Conservation (phyloP, 2,888 invertebrate genomes). For the Polydrusus pterygomalis region DNA sequence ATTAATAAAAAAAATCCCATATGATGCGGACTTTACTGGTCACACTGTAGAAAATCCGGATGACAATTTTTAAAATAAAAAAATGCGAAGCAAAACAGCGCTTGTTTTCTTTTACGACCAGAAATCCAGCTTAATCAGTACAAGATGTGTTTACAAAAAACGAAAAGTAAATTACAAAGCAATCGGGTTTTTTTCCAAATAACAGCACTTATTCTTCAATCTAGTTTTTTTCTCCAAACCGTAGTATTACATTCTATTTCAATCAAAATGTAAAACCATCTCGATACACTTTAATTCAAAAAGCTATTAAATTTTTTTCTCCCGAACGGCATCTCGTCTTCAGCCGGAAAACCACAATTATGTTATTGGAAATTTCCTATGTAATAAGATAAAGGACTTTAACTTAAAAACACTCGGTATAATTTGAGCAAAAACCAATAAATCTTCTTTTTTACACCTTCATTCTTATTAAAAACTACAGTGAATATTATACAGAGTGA, state of each 20-base stretch:
- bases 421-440: background rate
- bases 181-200: constrained; percentile 8
- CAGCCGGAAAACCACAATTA: constrained; percentile 16
- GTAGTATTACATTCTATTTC: constrained; percentile 13
- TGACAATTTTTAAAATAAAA: too few species aligned
- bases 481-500: too few species aligned
- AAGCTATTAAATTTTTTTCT: constrained; percentile 23
- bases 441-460: too few species aligned
- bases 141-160: background rate
- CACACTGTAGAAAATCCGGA: too few species aligned
- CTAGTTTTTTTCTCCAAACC: constrained; percentile 14
- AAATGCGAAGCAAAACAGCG: too few species aligned
- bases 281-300: constrained; percentile 18
- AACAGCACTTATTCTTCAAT: constrained; percentile 12
- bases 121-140: too few species aligned
- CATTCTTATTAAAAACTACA: too few species aligned
- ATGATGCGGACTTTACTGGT: too few species aligned
- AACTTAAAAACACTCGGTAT: background rate
- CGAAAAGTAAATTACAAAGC: constrained; percentile 2
- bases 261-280: constrained; percentile 17
- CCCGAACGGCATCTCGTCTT: constrained; percentile 1
- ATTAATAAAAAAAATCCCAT: too few species aligned
- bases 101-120: too few species aligned
- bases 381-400: background rate
- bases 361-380: constrained; percentile 14